These are phyloP conservation scores for Drosophila longiperda DNA, from an alignment of 2,888 invertebrate genomes.

Conservation along the genomic window DNA sequence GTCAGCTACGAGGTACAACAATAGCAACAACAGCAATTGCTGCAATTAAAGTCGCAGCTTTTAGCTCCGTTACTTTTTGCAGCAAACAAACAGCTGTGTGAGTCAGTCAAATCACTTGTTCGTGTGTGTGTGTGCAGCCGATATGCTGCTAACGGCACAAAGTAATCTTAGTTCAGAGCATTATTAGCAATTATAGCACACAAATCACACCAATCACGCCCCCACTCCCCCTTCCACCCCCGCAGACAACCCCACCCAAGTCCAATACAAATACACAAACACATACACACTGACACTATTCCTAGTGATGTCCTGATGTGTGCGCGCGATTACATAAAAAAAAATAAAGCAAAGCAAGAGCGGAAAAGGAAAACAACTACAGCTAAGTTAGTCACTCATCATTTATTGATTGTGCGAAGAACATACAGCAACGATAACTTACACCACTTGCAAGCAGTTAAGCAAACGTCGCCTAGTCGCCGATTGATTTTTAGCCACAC, in stretches of 20 bases:
- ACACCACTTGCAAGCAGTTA: conserved; percentile 43
- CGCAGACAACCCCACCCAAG: not conserved
- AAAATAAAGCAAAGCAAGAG: conserved; percentile 11
- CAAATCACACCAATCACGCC: not conserved
- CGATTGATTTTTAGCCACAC: conserved; percentile 33
- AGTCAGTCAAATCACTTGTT: conserved; percentile 33
- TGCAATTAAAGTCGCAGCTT: conserved; percentile 44
- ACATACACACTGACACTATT: conserved; percentile 1
- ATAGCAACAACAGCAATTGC: conserved; percentile 16
- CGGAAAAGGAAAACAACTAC: conserved; percentile 19
- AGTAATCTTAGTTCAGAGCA: conserved; percentile 26
- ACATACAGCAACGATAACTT: conserved; percentile 13
- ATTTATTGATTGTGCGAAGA: conserved; percentile 61
- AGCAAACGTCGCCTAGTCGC: conserved; percentile 55
- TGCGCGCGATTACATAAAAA: conserved; percentile 56
- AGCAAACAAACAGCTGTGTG: conserved; percentile 61
- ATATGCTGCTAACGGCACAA: conserved; percentile 28
- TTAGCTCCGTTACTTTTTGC: conserved; percentile 45
- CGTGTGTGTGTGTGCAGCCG: conserved; percentile 36
- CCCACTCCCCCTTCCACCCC: not conserved
- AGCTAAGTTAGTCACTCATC: conserved; percentile 61
- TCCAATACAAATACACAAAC: conserved; percentile 5
- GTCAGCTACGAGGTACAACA: conserved; percentile 14
- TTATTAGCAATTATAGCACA: conserved; percentile 38
- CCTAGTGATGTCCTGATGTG: conserved; percentile 13